Evolutionary conservation across 2,888 invertebrate genomes (phyloP).

Genomic region (Sclerodermus sp.): DNA sequence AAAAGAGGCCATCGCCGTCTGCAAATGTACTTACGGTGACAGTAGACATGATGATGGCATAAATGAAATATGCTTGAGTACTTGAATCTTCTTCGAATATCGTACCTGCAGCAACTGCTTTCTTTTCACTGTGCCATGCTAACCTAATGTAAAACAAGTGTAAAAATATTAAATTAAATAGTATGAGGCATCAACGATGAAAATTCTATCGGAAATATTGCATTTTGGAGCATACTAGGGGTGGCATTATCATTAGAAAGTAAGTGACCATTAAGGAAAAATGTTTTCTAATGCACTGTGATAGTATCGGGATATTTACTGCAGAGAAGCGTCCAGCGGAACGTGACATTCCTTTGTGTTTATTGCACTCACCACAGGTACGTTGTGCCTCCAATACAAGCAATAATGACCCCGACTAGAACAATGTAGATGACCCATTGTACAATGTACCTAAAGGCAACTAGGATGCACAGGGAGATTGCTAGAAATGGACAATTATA

Average conservation of each 20-base stretch:
- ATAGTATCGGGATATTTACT: too few relatives aligned
- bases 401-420: constrained; percentile 60
- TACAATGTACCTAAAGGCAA: constrained; percentile 64
- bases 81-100: constrained; percentile 43
- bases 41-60: constrained; percentile 65
- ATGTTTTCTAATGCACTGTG: too few relatives aligned
- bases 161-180: background rate
- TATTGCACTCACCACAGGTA: constrained; percentile 63
- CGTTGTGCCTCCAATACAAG: constrained; percentile 61
- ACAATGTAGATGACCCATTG: constrained; percentile 67
- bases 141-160: constrained; percentile 46
- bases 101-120: constrained; percentile 29
- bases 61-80: constrained; percentile 59
- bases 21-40: constrained; percentile 56
- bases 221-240: too few relatives aligned
- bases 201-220: background rate
- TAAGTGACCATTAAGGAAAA: too few relatives aligned
- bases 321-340: too few relatives aligned
- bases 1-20: too few relatives aligned
- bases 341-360: background rate
- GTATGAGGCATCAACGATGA: background rate
- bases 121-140: constrained; percentile 54
- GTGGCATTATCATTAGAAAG: too few relatives aligned
- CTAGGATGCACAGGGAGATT: constrained; percentile 61
- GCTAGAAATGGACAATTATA: constrained; percentile 50